These are phyloP conservation scores for Chelonoidis abingdonii DNA, from an alignment of 2,113 vertebrate genomes.

Conservation along the genomic window DNA sequence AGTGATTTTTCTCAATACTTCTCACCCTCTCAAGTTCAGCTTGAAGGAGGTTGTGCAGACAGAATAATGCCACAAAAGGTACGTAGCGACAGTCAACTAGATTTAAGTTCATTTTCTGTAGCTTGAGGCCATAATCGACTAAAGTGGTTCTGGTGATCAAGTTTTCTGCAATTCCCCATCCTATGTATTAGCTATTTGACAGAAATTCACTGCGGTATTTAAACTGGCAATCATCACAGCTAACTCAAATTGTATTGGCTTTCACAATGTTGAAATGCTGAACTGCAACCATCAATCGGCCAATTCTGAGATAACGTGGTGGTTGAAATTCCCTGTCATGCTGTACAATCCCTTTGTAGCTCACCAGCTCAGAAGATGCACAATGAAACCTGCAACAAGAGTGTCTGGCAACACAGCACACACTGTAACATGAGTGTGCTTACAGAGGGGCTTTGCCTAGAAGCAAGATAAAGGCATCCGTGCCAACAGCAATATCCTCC, in stretches of 20 bases:
- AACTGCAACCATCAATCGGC: constrained; percentile 82
- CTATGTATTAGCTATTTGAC: constrained; percentile 80
- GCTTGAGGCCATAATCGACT: constrained; percentile 85
- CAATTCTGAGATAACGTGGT: constrained; percentile 79
- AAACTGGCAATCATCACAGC: constrained; percentile 86
- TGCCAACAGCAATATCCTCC: constrained; percentile 63
- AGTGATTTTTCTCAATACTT: background rate
- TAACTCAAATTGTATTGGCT: constrained; percentile 89
- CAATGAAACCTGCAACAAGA: constrained; percentile 22
- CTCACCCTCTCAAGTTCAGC: background rate
- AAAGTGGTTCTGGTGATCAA: constrained; percentile 81
- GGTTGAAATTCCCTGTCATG: constrained; percentile 82
- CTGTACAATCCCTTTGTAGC: constrained; percentile 65
- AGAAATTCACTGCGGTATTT: constrained; percentile 85
- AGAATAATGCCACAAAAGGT: constrained; percentile 76
- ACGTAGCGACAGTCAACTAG: constrained; percentile 78
- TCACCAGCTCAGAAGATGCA: constrained; percentile 18
- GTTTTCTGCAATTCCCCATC: constrained; percentile 83
- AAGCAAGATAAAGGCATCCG: background rate
- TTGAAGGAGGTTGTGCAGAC: constrained; percentile 28
- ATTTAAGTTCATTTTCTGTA: constrained; percentile 85
- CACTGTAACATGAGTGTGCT: background rate
- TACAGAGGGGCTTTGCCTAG: background rate
- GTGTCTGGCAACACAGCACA: background rate
- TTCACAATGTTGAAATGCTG: constrained; percentile 81